phyloP scores from a whole-genome alignment of 2,113 vertebrate species.

The Percopsis transmontana region DNA sequence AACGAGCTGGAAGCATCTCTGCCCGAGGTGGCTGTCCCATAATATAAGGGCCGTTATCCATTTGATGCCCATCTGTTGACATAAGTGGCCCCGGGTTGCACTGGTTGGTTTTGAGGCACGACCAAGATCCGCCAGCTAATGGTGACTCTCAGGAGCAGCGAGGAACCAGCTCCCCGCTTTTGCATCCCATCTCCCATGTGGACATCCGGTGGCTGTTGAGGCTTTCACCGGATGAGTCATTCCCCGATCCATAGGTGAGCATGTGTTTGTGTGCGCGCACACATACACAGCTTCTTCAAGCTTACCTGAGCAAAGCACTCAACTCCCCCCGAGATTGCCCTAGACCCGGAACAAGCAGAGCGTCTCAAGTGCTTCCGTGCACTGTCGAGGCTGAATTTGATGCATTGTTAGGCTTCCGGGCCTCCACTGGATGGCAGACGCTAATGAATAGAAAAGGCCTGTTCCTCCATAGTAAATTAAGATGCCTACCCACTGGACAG shows the following conservation, averaged over 20 bases:
- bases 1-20: slow-evolving; percentile 50
- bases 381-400: slow-evolving; percentile 36
- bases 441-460: slow-evolving; percentile 65
- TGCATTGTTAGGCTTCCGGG: slow-evolving; percentile 55
- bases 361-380: slow-evolving; percentile 39
- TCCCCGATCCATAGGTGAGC: slow-evolving; percentile 7
- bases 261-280: slow-evolving; percentile 19
- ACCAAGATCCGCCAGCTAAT: slow-evolving; percentile 36
- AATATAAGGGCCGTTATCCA: slow-evolving; percentile 16
- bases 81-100: slow-evolving; percentile 28
- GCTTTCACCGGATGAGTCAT: not conserved
- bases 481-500: slow-evolving; percentile 48
- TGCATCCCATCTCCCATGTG: slow-evolving; percentile 16
- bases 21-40: slow-evolving; percentile 34
- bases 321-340: not conserved
- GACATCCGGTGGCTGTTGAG: not conserved
- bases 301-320: slow-evolving; percentile 6
- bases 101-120: slow-evolving; percentile 35
- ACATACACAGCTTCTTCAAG: slow-evolving; percentile 11
- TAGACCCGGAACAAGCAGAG: slow-evolving; percentile 26
- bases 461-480: slow-evolving; percentile 54
- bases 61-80: slow-evolving; percentile 59
- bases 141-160: slow-evolving; percentile 40
- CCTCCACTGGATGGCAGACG: slow-evolving; percentile 35
- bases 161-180: slow-evolving; percentile 1